Evolutionary conservation across 2,888 invertebrate genomes (phyloP).

Genomic region (Mesorhabditis belari): DNA sequence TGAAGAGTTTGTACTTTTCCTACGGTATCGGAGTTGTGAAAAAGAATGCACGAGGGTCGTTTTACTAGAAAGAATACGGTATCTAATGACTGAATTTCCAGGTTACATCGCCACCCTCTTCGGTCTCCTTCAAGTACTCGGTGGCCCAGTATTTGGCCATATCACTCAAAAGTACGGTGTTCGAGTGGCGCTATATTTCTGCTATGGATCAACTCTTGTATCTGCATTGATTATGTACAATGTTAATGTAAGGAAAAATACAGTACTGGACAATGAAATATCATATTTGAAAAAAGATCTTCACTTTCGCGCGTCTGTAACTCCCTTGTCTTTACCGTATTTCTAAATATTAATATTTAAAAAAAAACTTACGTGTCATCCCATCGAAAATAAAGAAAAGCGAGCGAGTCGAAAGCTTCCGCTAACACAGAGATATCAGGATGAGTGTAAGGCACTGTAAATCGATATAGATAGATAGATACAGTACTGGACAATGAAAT

Average conservation of each 20-base stretch:
- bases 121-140: conserved; percentile 38
- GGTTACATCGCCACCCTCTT: conserved; percentile 39
- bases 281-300: no score
- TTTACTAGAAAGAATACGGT: no score
- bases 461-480: no score
- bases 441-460: no score
- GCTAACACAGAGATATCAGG: not conserved
- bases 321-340: no score
- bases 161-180: conserved; percentile 33
- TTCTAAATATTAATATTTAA: no score
- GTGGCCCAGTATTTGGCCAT: conserved; percentile 38
- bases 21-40: not conserved
- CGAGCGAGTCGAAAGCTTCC: not conserved
- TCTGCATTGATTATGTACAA: conserved; percentile 25
- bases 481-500: no score
- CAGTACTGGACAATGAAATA: no score
- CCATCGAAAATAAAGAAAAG: no score
- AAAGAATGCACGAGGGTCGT: not conserved
- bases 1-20: no score
- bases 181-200: conserved; percentile 21
- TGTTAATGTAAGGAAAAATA: conserved; percentile 19
- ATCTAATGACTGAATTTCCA: conserved; percentile 3
- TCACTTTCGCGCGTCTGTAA: no score
- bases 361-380: no score
- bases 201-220: conserved; percentile 23